Percentiles rank a stretch among this genome's conserved stretches.
Conservation (phyloP, 2,888 invertebrate genomes). For the Saturnia japonica region DNA sequence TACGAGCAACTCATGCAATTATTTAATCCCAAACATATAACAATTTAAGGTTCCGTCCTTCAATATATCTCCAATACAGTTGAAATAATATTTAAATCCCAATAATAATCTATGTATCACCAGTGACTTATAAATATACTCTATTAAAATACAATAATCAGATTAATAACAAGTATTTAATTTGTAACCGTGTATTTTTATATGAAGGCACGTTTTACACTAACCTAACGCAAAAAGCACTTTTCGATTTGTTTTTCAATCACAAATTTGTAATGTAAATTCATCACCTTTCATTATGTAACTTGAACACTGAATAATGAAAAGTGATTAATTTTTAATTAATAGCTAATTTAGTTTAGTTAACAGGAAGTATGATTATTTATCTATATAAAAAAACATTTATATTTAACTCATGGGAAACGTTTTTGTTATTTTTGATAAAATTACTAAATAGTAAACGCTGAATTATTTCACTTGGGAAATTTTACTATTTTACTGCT, state of each 20-base stretch:
- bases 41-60: not conserved
- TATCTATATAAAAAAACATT: not conserved
- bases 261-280: not conserved
- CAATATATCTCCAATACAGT: not conserved
- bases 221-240: not conserved
- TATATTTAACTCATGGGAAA: not conserved
- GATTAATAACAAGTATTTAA: not conserved
- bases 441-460: too few relatives aligned
- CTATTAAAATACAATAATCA: not conserved
- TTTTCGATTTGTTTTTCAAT: not conserved
- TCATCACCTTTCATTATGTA: not conserved
- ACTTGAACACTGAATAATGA: not conserved
- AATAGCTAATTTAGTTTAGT: not conserved
- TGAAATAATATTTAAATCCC: not conserved
- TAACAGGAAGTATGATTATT: not conserved
- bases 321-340: not conserved
- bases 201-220: conserved; percentile 4
- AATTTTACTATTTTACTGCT: too few relatives aligned
- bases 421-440: too few relatives aligned
- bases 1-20: too few relatives aligned
- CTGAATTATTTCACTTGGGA: too few relatives aligned
- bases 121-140: not conserved
- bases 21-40: not conserved
- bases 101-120: not conserved
- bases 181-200: not conserved